Conservation (phyloP, 2,888 invertebrate genomes). For the Cheiracanthium punctorium region DNA sequence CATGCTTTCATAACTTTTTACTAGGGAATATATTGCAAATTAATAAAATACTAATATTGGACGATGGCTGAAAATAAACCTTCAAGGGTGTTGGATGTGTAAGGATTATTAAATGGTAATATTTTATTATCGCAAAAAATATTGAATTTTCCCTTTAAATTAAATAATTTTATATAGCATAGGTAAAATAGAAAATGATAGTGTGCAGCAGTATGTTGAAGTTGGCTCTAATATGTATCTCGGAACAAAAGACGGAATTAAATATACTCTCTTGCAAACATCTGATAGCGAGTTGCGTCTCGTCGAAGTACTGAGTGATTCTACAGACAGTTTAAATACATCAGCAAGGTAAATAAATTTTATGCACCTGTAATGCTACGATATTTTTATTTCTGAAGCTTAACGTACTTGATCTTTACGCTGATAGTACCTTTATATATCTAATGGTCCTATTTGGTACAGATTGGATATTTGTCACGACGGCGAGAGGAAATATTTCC, state of each 20-base stretch:
- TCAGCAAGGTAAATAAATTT: not conserved
- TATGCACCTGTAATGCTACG: too few relatives aligned
- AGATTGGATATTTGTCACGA: too few relatives aligned
- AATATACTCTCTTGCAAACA: conserved; percentile 42
- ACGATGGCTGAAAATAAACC: not conserved
- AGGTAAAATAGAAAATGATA: not conserved
- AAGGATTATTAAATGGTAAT: not conserved
- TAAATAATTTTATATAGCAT: not conserved
- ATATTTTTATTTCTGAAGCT: too few relatives aligned
- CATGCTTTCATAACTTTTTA: not conserved
- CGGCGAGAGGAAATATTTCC: too few relatives aligned
- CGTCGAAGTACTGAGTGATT: conserved; percentile 31
- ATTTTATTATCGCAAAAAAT: not conserved
- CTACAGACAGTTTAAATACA: not conserved
- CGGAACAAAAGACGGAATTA: conserved; percentile 60
- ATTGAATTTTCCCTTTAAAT: not conserved
- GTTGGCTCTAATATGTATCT: conserved; percentile 44
- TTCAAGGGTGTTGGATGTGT: not conserved
- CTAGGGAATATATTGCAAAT: not conserved
- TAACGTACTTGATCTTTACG: too few relatives aligned
- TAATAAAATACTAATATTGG: not conserved
- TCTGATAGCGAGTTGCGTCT: conserved; percentile 46
- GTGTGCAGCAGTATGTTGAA: conserved; percentile 52
- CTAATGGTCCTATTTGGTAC: too few relatives aligned
- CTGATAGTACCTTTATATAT: too few relatives aligned